These are phyloP conservation scores for Allacma fusca DNA, from an alignment of 2,888 invertebrate genomes.

Conservation along the genomic window DNA sequence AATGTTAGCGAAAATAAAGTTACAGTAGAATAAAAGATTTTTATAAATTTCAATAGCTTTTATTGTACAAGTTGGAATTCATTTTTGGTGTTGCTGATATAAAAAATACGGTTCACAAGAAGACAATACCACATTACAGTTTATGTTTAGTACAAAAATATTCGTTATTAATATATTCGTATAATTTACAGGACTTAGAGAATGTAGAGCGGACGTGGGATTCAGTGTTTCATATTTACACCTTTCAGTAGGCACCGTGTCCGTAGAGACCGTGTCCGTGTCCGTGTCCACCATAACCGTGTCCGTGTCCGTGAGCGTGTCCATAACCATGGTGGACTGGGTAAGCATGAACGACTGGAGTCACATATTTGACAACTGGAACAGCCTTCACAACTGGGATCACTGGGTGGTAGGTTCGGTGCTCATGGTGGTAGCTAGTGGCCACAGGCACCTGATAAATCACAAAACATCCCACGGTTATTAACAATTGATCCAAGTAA, in stretches of 20 bases:
- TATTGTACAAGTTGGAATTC: too few species aligned
- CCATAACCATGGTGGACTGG: conserved; percentile 50
- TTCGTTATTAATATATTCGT: background rate
- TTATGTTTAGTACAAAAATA: background rate
- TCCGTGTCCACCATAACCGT: conserved; percentile 51
- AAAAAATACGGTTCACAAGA: too few species aligned
- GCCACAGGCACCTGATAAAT: conserved; percentile 56
- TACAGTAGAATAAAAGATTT: too few species aligned
- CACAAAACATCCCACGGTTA: too few species aligned
- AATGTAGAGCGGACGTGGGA: background rate
- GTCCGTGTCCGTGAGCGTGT: conserved; percentile 37
- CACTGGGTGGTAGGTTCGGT: conserved; percentile 60
- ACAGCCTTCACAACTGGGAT: conserved; percentile 58
- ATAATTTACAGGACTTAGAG: conserved; percentile 30
- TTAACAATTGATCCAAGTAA: too few species aligned
- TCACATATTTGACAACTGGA: conserved; percentile 54
- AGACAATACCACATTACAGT: too few species aligned
- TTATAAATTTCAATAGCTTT: too few species aligned
- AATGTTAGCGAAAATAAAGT: too few species aligned
- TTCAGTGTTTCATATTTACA: background rate
- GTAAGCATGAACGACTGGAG: conserved; percentile 44
- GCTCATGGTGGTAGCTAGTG: conserved; percentile 59
- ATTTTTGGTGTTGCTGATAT: too few species aligned
- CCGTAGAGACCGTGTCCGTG: conserved; percentile 25
- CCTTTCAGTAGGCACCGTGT: background rate